Evolutionary conservation across 1,140 invertebrate genomes (phyloP), one percentile per base, ranked within the genome.

Genomic region (Streblospio benedicti): DNA sequence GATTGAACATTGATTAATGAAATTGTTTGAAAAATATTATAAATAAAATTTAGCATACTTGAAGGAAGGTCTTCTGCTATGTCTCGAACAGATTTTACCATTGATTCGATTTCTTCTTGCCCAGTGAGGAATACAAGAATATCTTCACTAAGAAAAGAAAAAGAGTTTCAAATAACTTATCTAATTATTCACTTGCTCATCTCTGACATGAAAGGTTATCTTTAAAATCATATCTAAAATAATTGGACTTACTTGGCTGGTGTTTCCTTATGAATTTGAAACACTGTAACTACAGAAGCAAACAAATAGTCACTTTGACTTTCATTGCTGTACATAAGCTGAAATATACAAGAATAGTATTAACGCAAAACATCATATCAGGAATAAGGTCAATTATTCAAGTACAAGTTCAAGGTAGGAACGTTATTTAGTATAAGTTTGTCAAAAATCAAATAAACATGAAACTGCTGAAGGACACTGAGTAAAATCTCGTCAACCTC

Each of bases 111-210:
- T 84, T 99, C 96, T 76, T 99, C 95, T 81, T 97, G 93, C 2
- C 96, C 96, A 61, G 95, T 98, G 47, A 98, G 80, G 80, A 99
- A 99, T n/a, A 97, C 89, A 33, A 99, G 80, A 71, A 99, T 89
- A 74, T 96, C 92, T 67, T 84, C 65, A 27, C 77, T 78, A 61
- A 49, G 67, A 64, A 64, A 55, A 44, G 60, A 56, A 52, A 50
- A 27, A 52, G n/a, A 18, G 65, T 67, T 86, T n/a, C n/a, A n/a
- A n/a, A n/a, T n/a, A n/a, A n/a, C n/a, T n/a, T n/a, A n/a, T n/a
- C n/a, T n/a, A 47, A 54, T 18, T 54, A 54, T 16, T 41, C 9
- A 12, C n/a, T 41, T 41, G n/a, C 35, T 41, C n/a, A n/a, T 41
- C 35, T 41, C 35, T 41, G n/a, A n/a, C 35, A 41, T 9, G n/a